A percentile compares a stretch with the other conserved stretches of the same genome.
Evolutionary conservation across 2,888 invertebrate species (phyloP).

Genomic region (Pimpla rufipes): DNA sequence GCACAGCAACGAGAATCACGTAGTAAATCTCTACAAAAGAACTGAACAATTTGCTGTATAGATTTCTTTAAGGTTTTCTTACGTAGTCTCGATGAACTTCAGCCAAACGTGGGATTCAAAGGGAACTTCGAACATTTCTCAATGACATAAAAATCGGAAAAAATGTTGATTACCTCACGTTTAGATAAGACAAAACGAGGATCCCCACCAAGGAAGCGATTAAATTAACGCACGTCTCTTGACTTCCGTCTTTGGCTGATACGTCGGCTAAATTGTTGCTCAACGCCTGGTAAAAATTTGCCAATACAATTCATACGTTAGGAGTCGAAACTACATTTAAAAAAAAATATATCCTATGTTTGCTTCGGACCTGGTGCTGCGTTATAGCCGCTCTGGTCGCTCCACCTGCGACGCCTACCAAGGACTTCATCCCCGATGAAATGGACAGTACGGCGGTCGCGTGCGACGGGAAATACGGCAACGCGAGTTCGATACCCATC

Average conservation of each 20-base stretch:
- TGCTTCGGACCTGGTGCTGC: slow-evolving; percentile 91
- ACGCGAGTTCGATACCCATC: slow-evolving; percentile 94
- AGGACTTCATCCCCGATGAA: slow-evolving; percentile 92
- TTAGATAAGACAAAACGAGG: slow-evolving; percentile 90
- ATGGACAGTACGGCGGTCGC: slow-evolving; percentile 90
- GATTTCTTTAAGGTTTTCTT: slow-evolving; percentile 21
- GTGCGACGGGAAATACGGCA: slow-evolving; percentile 89
- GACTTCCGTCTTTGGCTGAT: slow-evolving; percentile 97
- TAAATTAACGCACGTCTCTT: slow-evolving; percentile 98
- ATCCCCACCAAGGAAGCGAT: slow-evolving; percentile 93
- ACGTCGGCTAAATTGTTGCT: slow-evolving; percentile 97
- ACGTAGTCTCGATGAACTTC: too few species aligned
- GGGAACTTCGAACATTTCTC: too few species aligned
- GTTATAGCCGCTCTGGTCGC: slow-evolving; percentile 97
- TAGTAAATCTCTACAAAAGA: slow-evolving; percentile 93
- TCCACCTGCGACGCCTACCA: slow-evolving; percentile 93
- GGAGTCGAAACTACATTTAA: neutral
- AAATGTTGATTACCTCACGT: slow-evolving; percentile 85
- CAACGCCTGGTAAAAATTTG: slow-evolving; percentile 87
- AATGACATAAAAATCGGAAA: too few species aligned
- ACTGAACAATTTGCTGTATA: slow-evolving; percentile 85
- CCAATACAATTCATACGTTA: neutral
- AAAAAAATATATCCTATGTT: neutral
- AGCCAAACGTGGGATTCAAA: too few species aligned
- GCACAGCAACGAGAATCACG: slow-evolving; percentile 90